A percentile compares a stretch with the other conserved stretches of the same genome.
These are phyloP conservation scores for Apamea sordens DNA, from an alignment of 2,888 invertebrate species.

Conservation along the genomic window DNA sequence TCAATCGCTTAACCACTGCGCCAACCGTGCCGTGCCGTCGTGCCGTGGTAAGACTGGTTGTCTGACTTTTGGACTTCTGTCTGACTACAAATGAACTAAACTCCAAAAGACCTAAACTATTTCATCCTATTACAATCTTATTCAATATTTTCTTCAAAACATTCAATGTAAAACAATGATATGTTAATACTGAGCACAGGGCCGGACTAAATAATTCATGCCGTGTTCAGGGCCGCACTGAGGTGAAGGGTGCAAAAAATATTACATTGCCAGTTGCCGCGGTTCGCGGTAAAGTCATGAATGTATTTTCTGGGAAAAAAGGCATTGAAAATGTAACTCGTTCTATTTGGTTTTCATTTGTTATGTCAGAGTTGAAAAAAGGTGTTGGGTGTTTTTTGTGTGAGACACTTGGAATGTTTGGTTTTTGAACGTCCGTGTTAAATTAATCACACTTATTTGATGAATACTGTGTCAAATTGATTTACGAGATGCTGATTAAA, in stretches of 20 bases:
- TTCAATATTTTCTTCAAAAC: constrained; percentile 40
- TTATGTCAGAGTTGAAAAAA: constrained; percentile 24
- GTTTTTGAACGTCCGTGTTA: not conserved
- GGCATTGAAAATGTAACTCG: constrained; percentile 33
- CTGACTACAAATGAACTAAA: not conserved
- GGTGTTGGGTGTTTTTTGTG: constrained; percentile 6
- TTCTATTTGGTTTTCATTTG: constrained; percentile 40
- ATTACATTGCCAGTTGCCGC: constrained; percentile 45
- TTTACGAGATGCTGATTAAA: not conserved
- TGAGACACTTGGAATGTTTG: not conserved
- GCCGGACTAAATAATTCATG: constrained; percentile 72
- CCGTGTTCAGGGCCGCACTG: constrained; percentile 52
- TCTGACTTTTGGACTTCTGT: too few relatives aligned
- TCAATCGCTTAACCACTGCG: too few relatives aligned
- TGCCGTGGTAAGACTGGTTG: too few relatives aligned
- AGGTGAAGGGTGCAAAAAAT: constrained; percentile 66
- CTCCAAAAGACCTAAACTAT: constrained; percentile 12
- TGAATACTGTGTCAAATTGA: too few relatives aligned
- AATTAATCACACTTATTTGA: constrained; percentile 2
- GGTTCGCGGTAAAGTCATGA: constrained; percentile 52
- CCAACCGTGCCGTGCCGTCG: too few relatives aligned
- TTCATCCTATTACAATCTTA: constrained; percentile 11
- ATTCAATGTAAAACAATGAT: constrained; percentile 67
- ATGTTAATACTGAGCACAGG: constrained; percentile 64
- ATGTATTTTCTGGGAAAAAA: constrained; percentile 51